Evolutionary conservation across 2,113 vertebrate species (phyloP), one percentile per base, ranked within the genome.

Genomic region (Sinocyclocheilus rhinocerous): DNA sequence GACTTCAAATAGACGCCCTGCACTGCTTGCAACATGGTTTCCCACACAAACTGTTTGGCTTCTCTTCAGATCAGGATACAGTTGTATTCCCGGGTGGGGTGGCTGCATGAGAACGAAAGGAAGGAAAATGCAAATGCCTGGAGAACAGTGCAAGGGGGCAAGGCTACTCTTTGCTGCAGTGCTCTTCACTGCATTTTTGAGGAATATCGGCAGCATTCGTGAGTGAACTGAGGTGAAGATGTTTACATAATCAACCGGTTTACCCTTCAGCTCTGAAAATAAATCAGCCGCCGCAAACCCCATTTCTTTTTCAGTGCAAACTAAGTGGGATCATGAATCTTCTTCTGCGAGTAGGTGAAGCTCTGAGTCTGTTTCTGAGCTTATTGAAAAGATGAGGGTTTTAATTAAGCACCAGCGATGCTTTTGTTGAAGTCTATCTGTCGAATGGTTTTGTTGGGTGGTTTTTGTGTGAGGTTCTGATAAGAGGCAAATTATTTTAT

Each of bases 61-160:
- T 88, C 89, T 88, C 87, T 81, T 94, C 86, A 93, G 92, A 94
- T 94, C 91, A 86, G 85, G 88, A 72, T 88, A 91, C 92, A 90
- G 87, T 81, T 75, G 4, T 57, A 86, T 84, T 92, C 94, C 93
- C 91, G 85, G 84, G 91, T 82, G 92, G 88, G 73, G 29, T 81
- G 86, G 87, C 91, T 88, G 81, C 83, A 85, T 91, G 84, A 55
- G 50, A 83, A 61, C 50, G n/a, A 52, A 65, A 78, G 63, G 69
- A 78, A 79, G 55, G 81, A 85, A 87, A 87, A 88, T 85, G 83
- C 84, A 90, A 78, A 85, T 85, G 65, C 63, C 52, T 61, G 59
- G 13, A 57, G 42, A 63, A 80, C 52, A 63, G 45, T 63, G 50
- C 42, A 50, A 65, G 63, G 75, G 80, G 22, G 57, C 36, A 76